These are phyloP conservation scores for Nymphalis c-album DNA, from an alignment of 2,888 invertebrate genomes.

Conservation along the genomic window DNA sequence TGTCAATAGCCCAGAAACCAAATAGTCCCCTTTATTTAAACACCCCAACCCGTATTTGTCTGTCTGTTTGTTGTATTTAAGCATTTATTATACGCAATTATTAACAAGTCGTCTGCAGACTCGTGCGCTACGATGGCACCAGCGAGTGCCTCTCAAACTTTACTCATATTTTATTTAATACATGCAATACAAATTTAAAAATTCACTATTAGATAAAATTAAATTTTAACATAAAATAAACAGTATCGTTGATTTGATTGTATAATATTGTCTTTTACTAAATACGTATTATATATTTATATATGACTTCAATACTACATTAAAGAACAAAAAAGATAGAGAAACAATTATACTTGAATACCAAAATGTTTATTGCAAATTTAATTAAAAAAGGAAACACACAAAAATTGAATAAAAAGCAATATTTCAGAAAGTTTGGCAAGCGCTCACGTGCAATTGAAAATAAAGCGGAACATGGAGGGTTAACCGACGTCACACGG, in stretches of 20 bases:
- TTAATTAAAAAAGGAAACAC: too few species aligned
- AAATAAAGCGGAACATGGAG: slow-evolving; percentile 45
- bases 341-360: too few species aligned
- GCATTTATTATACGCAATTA: slow-evolving; percentile 79
- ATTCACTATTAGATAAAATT: too few species aligned
- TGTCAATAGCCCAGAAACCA: slow-evolving; percentile 62
- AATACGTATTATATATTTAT: too few species aligned
- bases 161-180: neutral
- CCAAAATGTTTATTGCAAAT: too few species aligned
- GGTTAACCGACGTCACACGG: slow-evolving; percentile 56
- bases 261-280: too few species aligned
- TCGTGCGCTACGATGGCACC: slow-evolving; percentile 49
- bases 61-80: slow-evolving; percentile 77
- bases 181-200: too few species aligned
- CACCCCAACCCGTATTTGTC: slow-evolving; percentile 73
- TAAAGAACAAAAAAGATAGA: too few species aligned
- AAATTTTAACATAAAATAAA: too few species aligned
- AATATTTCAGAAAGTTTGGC: slow-evolving; percentile 46
- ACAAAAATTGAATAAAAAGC: too few species aligned
- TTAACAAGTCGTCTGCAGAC: slow-evolving; percentile 74
- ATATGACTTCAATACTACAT: too few species aligned
- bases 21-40: slow-evolving; percentile 58
- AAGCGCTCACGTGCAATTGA: slow-evolving; percentile 42
- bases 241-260: too few species aligned
- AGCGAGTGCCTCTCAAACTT: slow-evolving; percentile 55